Evolutionary conservation across 2,113 vertebrate species (phyloP).

Genomic region (Mesembrinibis cayennensis): DNA sequence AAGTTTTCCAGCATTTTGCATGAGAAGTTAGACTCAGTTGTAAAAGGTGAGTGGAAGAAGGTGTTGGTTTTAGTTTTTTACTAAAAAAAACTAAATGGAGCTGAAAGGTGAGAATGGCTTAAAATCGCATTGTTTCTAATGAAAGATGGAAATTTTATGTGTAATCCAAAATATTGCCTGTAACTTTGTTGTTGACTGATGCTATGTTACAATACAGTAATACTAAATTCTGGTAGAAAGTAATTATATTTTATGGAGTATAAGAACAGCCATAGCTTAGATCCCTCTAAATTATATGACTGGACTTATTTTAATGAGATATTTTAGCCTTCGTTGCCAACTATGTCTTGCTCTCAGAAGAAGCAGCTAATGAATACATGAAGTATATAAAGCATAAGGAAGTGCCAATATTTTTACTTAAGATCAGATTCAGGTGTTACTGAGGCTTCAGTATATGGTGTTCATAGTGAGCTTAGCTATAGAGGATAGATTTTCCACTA

Average conservation of each 20-base stretch:
- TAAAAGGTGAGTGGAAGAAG: neutral
- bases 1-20: neutral
- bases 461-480: neutral
- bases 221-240: neutral
- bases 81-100: neutral
- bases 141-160: neutral
- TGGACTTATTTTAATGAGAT: neutral
- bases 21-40: neutral
- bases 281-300: neutral
- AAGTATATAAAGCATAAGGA: neutral
- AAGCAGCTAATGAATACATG: neutral
- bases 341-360: neutral
- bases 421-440: neutral
- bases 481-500: neutral
- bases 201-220: neutral
- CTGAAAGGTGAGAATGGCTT: neutral
- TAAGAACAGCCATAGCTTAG: neutral
- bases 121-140: neutral
- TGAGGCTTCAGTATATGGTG: neutral
- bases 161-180: neutral
- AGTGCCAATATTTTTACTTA: neutral
- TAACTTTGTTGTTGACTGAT: neutral
- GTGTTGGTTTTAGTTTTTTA: neutral
- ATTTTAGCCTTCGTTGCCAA: neutral
- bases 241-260: neutral